A percentile compares a stretch with the other conserved stretches of the same genome.
Conservation (phyloP, 2,888 invertebrate species). For the Bimastos eiseni region DNA sequence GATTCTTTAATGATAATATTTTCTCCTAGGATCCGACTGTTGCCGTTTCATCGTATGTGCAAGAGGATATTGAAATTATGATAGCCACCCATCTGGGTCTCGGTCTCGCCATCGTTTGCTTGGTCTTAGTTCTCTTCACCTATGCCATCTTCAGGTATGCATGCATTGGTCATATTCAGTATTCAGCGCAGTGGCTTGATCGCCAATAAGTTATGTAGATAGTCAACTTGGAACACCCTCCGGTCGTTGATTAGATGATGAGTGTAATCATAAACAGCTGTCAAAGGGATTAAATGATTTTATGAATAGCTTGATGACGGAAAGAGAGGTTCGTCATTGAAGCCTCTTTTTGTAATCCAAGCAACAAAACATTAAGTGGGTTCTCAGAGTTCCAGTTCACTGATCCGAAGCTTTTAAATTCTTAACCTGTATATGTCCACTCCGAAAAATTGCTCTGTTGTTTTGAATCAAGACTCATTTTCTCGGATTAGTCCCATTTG, state of each 20-base stretch:
- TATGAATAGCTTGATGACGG: neutral
- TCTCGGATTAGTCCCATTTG: neutral
- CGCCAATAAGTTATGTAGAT: neutral
- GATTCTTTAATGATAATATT: neutral
- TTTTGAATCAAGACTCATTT: neutral
- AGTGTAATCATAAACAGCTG: neutral
- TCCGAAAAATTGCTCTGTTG: neutral
- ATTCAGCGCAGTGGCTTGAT: neutral
- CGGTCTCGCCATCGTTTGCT: slow-evolving; percentile 10
- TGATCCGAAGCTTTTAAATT: neutral
- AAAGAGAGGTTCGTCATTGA: neutral
- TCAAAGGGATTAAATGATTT: neutral
- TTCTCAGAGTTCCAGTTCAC: neutral
- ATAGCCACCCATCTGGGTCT: slow-evolving; percentile 19
- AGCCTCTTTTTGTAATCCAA: neutral
- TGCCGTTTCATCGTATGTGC: slow-evolving; percentile 7
- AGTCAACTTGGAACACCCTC: neutral
- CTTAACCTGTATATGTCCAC: neutral
- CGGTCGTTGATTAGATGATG: neutral
- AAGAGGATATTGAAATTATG: slow-evolving; percentile 25
- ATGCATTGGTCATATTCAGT: neutral
- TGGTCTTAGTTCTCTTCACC: slow-evolving; percentile 9
- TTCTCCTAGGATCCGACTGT: slow-evolving; percentile 18
- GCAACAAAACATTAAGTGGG: neutral
- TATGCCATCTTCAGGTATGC: neutral